Base-by-base conservation (phyloP, 2,888 invertebrate genomes). In the Xestoiulus laeticollis region DNA sequence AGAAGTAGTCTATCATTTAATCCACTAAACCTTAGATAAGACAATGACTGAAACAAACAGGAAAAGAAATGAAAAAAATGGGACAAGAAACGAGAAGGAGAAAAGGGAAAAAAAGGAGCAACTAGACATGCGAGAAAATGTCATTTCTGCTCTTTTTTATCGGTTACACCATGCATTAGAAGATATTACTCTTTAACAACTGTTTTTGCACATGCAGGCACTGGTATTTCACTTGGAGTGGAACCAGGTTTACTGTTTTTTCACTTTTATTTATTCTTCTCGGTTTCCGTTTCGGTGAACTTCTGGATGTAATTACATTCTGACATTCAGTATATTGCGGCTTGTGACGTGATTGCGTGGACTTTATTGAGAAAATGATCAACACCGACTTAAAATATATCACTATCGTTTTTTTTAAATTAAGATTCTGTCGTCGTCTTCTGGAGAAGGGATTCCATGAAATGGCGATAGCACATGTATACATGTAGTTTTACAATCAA, bases 31-130 rank as follows among this genome's bases (percentile, higher is more conserved):
- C 78, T 78, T 78, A 26, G 78, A 78, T 78, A 78, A 78, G 78
- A 30, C 78, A 78, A 78, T 78, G 78, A 78, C 78, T 78, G 78
- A 78, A 78, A 78, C 78, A 78, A 78, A 78, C 78, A 78, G 78
- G 78, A 78, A 78, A 78, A 78, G 78, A 30, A 30, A 6, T 8
- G 78, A 78, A 78, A 78, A 48, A 78, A 78, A 78, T 78, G 78
- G 78, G 78, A 78, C 78, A 78, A 30, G 78, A 78, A 78, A 78
- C 78, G 78, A 78, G 78, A 78, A 6, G 1, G 12, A 30, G 78
- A 78, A 30, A n/a, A n/a, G n/a, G n/a, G 78, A 78, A 78, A 78
- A 53, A 59, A 78, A 78, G 22, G 78, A 78, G 78, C 78, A 78
- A 78, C 30, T 22, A 78, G 78, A 30, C 78, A 26, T 78, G 78